Evolutionary conservation across 2,113 vertebrate species (phyloP), one percentile per base, ranked within the genome.

Genomic region (Deroptyus accipitrinus): DNA sequence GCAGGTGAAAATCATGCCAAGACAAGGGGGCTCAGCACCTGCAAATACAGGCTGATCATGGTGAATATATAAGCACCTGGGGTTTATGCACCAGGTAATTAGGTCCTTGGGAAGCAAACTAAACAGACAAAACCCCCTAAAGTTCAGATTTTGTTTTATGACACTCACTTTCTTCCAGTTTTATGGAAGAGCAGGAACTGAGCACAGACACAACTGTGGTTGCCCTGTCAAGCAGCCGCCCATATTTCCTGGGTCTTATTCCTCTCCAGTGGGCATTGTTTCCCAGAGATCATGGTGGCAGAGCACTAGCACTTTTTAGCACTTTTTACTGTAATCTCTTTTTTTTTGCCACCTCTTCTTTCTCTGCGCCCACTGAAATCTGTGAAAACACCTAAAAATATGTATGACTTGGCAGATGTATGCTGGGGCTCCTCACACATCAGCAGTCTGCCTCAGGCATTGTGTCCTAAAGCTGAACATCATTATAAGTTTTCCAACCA

Each of bases 361-460:
- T 86, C 88, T 63, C 94, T 86, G 66, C 59, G 73, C 63, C 68
- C 52, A 75, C 92, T 66, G 83, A 90, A 96, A 88, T 31, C 64
- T 64, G 9, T 78, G 44, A 86, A 78, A 94, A 86, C 81, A 62
- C 72, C 82, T 90, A 73, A 82, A 94, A 94, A 94, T 91, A 92
- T 46, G 46, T 20, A 46, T 86, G 75, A 67, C 75, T 91, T 92
- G 92, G 78, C 83, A 96, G 82, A 90, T 63, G 62, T 89, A 41
- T 2, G 11, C 92, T 68, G 76, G 72, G 90, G 61, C 88, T 93
- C 79, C 86, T 94, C 79, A 85, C 94, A 78, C 77, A 95, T 90
- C 92, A 95, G 85, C 92, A 94, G 55, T 37, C 91, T 91, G 94
- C 96, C 94, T 94, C 31, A 93, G 85, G 96, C 96, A 69, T 62